Evolutionary conservation across 1,140 invertebrate genomes (phyloP).

Genomic region (Scylla paramamosain): DNA sequence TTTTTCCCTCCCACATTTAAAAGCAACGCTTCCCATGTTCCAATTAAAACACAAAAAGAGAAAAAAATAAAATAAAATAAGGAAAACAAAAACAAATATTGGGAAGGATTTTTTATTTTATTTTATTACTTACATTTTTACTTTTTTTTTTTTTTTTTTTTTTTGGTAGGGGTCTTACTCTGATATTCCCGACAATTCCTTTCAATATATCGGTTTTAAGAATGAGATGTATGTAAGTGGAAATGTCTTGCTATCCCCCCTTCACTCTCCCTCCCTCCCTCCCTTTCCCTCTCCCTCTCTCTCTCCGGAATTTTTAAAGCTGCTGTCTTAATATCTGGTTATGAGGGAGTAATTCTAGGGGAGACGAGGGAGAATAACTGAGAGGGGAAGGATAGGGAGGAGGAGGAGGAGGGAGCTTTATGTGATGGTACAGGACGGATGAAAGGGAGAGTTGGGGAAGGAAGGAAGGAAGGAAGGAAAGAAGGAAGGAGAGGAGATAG

Average conservation of each 20-base stretch:
- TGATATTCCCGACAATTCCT: background rate
- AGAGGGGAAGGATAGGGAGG: background rate
- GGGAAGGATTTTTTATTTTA: too few species aligned
- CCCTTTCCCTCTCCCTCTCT: background rate
- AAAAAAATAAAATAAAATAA: too few species aligned
- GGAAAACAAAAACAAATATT: too few species aligned
- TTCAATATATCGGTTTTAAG: background rate
- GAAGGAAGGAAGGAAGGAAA: background rate
- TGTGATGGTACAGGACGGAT: background rate
- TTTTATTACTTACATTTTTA: background rate
- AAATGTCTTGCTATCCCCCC: background rate
- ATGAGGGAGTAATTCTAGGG: background rate
- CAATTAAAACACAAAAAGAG: too few species aligned
- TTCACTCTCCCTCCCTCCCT: background rate
- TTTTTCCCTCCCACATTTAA: too few species aligned
- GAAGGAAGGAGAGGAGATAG: background rate
- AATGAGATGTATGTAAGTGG: background rate
- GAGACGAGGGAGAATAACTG: background rate
- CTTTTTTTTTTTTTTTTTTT: background rate
- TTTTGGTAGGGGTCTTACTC: too few species aligned
- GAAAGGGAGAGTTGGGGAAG: background rate
- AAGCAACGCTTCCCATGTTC: too few species aligned
- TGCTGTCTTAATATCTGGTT: background rate
- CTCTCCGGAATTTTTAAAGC: background rate
- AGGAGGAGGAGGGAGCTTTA: background rate